These are phyloP conservation scores for Mythimna vitellina DNA, from an alignment of 2,888 invertebrate genomes.

Conservation along the genomic window DNA sequence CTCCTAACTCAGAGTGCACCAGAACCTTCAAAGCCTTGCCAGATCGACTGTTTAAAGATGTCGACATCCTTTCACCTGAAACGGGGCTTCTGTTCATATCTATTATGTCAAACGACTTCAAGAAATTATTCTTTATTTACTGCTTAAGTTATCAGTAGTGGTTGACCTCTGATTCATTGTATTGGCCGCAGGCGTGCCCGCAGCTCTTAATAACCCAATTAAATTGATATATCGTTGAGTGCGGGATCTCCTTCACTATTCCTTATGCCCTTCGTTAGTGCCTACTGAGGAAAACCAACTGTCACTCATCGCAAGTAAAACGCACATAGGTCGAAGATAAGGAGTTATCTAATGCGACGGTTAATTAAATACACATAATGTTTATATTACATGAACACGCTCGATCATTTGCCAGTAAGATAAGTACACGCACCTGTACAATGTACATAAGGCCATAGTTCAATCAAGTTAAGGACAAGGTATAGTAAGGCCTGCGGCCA, in stretches of 20 bases:
- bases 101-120: constrained; percentile 2
- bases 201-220: constrained; percentile 23
- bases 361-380: neutral
- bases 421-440: too few species aligned
- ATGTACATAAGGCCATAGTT: neutral
- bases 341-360: neutral
- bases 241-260: neutral
- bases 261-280: neutral
- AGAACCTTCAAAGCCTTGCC: too few species aligned
- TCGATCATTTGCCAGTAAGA: neutral
- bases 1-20: neutral
- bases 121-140: constrained; percentile 31
- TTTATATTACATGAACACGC: neutral
- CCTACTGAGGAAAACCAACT: neutral
- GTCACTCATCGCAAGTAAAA: neutral
- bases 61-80: neutral
- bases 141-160: constrained; percentile 40
- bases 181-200: constrained; percentile 12
- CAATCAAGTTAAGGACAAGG: neutral
- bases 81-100: constrained; percentile 7
- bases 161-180: constrained; percentile 38
- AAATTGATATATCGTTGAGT: neutral
- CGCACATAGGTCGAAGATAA: neutral
- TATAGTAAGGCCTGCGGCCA: neutral
- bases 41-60: neutral